Conservation (phyloP, 1,140 invertebrate genomes). For the Tachypleus tridentatus region DNA sequence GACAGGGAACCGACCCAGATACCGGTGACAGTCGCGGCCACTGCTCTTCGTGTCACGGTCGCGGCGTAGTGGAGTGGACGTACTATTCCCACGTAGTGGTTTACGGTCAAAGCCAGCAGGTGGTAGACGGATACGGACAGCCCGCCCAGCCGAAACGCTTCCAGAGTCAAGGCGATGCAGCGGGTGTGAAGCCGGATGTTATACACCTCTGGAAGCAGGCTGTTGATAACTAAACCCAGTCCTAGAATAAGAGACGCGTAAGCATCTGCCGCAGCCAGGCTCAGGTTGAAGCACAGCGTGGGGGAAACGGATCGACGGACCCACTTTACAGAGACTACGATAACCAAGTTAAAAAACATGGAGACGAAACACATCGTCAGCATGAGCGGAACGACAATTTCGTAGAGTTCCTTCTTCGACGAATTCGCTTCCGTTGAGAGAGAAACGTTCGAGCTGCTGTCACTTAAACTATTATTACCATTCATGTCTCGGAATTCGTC, state of each 20-base stretch:
- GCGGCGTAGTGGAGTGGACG: conserved; percentile 45
- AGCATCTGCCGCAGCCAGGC: conserved; percentile 46
- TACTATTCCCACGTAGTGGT: conserved; percentile 52
- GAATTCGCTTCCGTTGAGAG: too few species aligned
- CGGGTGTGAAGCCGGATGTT: conserved; percentile 11
- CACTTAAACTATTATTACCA: too few species aligned
- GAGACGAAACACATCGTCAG: conserved; percentile 40
- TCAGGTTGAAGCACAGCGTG: conserved; percentile 46
- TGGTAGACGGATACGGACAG: conserved; percentile 49
- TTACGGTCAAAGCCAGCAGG: conserved; percentile 49
- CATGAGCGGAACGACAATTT: conserved; percentile 30
- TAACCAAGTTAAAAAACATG: conserved; percentile 39
- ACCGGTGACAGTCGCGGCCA: conserved; percentile 34
- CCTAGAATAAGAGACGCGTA: conserved; percentile 41
- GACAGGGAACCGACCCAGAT: conserved; percentile 44
- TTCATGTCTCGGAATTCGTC: too few species aligned
- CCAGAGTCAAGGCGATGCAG: conserved; percentile 35
- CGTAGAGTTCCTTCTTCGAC: conserved; percentile 15
- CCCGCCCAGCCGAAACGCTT: conserved; percentile 42
- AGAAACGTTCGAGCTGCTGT: too few species aligned
- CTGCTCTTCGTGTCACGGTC: conserved; percentile 30
- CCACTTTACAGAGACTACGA: conserved; percentile 41
- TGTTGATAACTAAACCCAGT: conserved; percentile 42
- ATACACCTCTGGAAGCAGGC: conserved; percentile 33
- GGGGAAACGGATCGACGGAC: conserved; percentile 42